Conservation (phyloP, 2,888 invertebrate genomes). For the Crematogaster levior region DNA sequence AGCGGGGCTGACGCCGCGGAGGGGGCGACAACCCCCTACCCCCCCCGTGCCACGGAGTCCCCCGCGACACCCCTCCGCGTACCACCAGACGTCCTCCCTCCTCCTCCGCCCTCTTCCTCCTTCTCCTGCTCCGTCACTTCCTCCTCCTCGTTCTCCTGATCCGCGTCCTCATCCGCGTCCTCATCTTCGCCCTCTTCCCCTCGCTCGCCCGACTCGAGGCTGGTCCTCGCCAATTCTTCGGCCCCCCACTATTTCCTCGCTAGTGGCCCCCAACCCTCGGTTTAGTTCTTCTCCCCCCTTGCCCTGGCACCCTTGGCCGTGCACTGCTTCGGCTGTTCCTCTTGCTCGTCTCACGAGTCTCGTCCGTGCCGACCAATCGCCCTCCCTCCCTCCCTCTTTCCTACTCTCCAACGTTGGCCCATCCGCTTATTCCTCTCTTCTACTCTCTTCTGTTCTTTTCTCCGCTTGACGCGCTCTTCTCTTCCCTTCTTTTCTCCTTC, state of each 20-base stretch:
- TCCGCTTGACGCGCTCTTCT: slow-evolving; percentile 55
- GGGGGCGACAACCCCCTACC: slow-evolving; percentile 74
- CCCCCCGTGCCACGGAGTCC: slow-evolving; percentile 52
- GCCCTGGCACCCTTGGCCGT: slow-evolving; percentile 56
- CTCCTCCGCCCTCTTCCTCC: slow-evolving; percentile 45
- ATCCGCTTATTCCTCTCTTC: slow-evolving; percentile 56
- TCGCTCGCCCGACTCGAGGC: slow-evolving; percentile 68
- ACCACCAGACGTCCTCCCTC: slow-evolving; percentile 68
- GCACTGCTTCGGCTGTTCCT: slow-evolving; percentile 70
- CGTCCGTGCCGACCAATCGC: slow-evolving; percentile 61
- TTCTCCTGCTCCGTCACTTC: slow-evolving; percentile 66
- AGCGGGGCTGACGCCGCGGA: slow-evolving; percentile 75
- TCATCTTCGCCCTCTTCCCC: slow-evolving; percentile 67
- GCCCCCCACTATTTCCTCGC: slow-evolving; percentile 79
- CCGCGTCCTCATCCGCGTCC: slow-evolving; percentile 60
- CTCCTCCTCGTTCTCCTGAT: slow-evolving; percentile 60
- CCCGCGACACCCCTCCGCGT: slow-evolving; percentile 67
- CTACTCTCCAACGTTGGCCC: slow-evolving; percentile 55
- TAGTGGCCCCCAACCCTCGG: slow-evolving; percentile 73
- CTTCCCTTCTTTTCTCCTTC: slow-evolving; percentile 46
- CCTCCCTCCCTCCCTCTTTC: slow-evolving; percentile 59
- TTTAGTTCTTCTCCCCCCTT: slow-evolving; percentile 67
- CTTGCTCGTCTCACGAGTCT: slow-evolving; percentile 72
- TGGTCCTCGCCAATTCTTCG: slow-evolving; percentile 82
- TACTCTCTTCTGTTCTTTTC: slow-evolving; percentile 63